Conservation (phyloP, 2,113 vertebrate genomes). For the Tragelaphus buxtoni region DNA sequence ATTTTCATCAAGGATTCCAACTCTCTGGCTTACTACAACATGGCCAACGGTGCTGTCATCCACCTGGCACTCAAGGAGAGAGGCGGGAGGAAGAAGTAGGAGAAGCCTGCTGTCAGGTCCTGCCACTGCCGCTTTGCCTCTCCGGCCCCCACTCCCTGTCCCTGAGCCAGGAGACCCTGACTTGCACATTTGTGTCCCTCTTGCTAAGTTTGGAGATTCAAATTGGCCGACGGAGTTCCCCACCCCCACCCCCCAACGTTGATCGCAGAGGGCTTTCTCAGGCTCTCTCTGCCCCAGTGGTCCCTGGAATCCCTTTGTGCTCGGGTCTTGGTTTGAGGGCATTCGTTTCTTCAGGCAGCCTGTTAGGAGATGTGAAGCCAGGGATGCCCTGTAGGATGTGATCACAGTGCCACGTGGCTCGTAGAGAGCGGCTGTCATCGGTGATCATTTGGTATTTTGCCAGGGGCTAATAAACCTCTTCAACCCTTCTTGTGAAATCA, state of each 20-base stretch:
- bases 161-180: background rate
- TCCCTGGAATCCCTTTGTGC: background rate
- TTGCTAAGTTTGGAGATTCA: constrained; percentile 33
- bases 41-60: constrained; percentile 93
- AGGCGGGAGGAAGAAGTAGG: constrained; percentile 96
- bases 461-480: constrained; percentile 60
- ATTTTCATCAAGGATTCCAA: constrained; percentile 99
- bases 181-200: background rate
- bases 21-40: constrained; percentile 98
- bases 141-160: background rate
- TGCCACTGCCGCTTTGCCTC: accelerated
- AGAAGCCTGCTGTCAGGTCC: background rate
- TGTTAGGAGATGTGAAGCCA: background rate
- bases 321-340: background rate
- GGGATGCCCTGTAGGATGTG: background rate
- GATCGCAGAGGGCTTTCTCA: background rate
- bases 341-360: background rate
- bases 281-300: background rate
- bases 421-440: background rate
- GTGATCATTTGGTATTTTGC: constrained; percentile 46
- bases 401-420: background rate
- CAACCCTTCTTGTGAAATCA: constrained; percentile 13
- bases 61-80: constrained; percentile 98
- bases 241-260: background rate
- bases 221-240: background rate